phyloP scores from a whole-genome alignment of 64 coral and sea anemone genomes.

The Hydrozoanthus tunicans region DNA sequence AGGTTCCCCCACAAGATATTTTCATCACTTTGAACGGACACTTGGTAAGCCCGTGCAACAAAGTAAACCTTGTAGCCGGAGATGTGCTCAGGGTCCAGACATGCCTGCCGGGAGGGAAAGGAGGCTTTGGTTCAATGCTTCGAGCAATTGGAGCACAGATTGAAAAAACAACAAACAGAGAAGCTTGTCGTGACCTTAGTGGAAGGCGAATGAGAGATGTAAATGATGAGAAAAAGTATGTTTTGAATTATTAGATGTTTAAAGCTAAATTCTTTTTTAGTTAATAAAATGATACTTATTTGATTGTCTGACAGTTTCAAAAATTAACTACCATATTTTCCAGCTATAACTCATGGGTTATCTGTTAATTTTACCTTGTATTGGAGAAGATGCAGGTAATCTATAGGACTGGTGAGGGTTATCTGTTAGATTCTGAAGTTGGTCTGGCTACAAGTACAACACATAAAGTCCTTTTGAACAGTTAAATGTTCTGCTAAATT shows the following conservation, averaged over 20 bases:
- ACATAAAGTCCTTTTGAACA: too few relatives aligned
- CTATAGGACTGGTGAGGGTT: too few relatives aligned
- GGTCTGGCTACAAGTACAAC: too few relatives aligned
- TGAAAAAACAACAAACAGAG: slow-evolving; percentile 98
- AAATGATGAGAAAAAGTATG: slow-evolving; percentile 99
- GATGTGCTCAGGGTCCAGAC: slow-evolving; percentile 63
- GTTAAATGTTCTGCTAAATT: too few relatives aligned
- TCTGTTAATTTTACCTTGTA: not conserved
- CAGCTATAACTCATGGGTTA: too few relatives aligned
- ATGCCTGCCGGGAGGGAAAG: slow-evolving; percentile 81
- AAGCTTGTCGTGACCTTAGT: slow-evolving; percentile 95
- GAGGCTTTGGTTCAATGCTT: slow-evolving; percentile 98
- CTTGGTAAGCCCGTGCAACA: not conserved
- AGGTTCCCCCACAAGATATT: slow-evolving; percentile 50
- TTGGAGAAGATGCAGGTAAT: not conserved
- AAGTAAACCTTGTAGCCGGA: slow-evolving; percentile 48
- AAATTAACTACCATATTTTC: too few relatives aligned
- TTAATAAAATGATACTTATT: not conserved
- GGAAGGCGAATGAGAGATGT: slow-evolving; percentile 98
- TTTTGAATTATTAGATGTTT: not conserved
- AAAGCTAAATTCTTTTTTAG: not conserved
- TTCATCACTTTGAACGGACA: slow-evolving; percentile 55
- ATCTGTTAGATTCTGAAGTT: too few relatives aligned
- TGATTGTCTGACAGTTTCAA: too few relatives aligned
- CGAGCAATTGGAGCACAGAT: slow-evolving; percentile 99